A percentile compares a stretch with the other conserved stretches of the same genome.
These are phyloP conservation scores for Notarius lentiginosus DNA, from an alignment of 2,113 vertebrate species.

Conservation along the genomic window DNA sequence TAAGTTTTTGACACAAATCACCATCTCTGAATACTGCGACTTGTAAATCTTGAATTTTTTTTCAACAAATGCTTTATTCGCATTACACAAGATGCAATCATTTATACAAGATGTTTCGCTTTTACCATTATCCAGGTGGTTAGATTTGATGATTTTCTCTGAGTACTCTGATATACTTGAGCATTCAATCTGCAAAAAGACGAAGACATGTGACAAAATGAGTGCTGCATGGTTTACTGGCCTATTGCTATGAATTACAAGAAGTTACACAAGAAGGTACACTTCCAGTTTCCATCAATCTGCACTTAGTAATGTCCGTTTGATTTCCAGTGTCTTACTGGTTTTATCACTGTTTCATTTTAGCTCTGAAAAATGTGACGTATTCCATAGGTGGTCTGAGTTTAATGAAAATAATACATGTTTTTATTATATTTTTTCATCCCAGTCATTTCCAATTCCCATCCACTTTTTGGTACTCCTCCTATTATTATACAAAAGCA, in stretches of 20 bases:
- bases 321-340: background rate
- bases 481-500: background rate
- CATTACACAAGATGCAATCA: background rate
- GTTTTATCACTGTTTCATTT: background rate
- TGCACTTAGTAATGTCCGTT: background rate
- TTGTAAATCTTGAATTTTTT: background rate
- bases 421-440: background rate
- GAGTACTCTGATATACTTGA: slow-evolving; percentile 99
- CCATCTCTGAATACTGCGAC: background rate
- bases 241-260: background rate
- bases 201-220: slow-evolving; percentile 40
- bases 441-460: background rate
- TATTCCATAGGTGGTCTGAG: background rate
- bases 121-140: slow-evolving; percentile 95
- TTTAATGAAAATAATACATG: background rate
- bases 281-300: background rate
- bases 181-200: slow-evolving; percentile 86
- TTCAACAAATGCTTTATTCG: background rate
- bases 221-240: background rate
- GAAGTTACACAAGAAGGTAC: too few species aligned
- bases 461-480: background rate
- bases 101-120: slow-evolving; percentile 3
- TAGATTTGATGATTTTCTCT: slow-evolving; percentile 98
- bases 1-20: background rate
- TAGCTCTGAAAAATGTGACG: background rate